A percentile compares a stretch with the other conserved stretches of the same genome.
These are phyloP conservation scores for Thelohanellus kitauei DNA, from an alignment of 30 jellyfish, hydroid and myxozoan species.

Conservation along the genomic window DNA sequence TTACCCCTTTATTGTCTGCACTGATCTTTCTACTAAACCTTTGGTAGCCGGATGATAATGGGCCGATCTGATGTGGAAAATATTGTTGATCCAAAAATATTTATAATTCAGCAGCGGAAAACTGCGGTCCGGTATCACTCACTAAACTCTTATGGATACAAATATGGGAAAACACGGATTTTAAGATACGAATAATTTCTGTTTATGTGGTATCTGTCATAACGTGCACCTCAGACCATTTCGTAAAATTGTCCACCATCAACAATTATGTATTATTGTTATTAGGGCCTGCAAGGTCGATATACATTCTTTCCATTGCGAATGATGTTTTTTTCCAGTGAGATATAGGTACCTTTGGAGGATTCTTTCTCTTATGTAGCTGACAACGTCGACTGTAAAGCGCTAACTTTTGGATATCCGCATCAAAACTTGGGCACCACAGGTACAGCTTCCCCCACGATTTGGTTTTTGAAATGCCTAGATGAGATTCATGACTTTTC, in stretches of 20 bases:
- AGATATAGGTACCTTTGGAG: conserved; percentile 3
- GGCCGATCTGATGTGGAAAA: conserved; percentile 8
- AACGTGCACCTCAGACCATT: not conserved
- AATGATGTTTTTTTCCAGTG: no score
- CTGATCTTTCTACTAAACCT: conserved; percentile 18
- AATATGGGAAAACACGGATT: conserved; percentile 2
- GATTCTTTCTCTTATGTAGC: no score
- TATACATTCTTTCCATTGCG: no score
- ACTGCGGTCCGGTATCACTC: conserved; percentile 11
- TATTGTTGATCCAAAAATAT: not conserved
- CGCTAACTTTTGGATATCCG: conserved; percentile 1
- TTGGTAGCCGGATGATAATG: conserved; percentile 22
- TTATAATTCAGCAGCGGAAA: conserved; percentile 9
- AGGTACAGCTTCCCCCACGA: no score
- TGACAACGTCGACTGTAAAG: conserved; percentile 2
- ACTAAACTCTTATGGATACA: conserved; percentile 11
- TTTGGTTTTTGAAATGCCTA: no score
- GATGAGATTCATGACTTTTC: no score
- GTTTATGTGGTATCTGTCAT: no score
- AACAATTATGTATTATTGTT: conserved; percentile 4
- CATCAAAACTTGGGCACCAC: conserved; percentile 2
- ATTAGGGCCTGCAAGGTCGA: conserved; percentile 13
- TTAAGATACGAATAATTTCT: no score
- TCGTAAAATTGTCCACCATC: no score
- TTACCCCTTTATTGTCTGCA: no score